Evolutionary conservation across 2,113 vertebrate species (phyloP).

Genomic region (Theropithecus gelada): DNA sequence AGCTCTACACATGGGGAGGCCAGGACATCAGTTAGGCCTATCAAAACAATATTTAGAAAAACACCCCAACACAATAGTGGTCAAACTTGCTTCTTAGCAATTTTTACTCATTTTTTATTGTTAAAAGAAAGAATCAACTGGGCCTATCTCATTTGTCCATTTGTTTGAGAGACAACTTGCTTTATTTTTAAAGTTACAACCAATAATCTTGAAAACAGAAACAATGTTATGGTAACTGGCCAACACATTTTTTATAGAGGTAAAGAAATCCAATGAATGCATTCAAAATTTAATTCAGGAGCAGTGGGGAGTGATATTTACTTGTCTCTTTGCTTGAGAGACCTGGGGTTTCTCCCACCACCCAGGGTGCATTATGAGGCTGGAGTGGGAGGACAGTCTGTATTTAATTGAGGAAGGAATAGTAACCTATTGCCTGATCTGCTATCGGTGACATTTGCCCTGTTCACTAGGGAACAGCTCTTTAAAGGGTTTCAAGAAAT

Average conservation of each 20-base stretch:
- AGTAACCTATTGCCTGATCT: constrained; percentile 76
- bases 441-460: constrained; percentile 78
- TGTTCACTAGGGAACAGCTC: constrained; percentile 75
- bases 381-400: constrained; percentile 58
- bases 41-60: background rate
- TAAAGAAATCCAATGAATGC: constrained; percentile 71
- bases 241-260: constrained; percentile 51
- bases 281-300: constrained; percentile 54
- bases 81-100: constrained; percentile 42
- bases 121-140: constrained; percentile 1
- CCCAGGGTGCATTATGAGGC: constrained; percentile 48
- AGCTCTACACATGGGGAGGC: background rate
- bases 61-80: background rate
- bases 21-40: background rate
- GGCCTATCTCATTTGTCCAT: constrained; percentile 28
- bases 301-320: constrained; percentile 55
- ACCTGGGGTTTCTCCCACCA: constrained; percentile 51
- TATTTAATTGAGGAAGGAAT: constrained; percentile 79
- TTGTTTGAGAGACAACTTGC: constrained; percentile 40
- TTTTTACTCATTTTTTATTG: background rate
- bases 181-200: constrained; percentile 67
- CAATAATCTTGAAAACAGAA: constrained; percentile 55
- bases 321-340: constrained; percentile 62
- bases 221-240: constrained; percentile 14
- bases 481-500: constrained; percentile 72